Conservation (phyloP, 1,140 invertebrate genomes). For the Orius laevigatus region DNA sequence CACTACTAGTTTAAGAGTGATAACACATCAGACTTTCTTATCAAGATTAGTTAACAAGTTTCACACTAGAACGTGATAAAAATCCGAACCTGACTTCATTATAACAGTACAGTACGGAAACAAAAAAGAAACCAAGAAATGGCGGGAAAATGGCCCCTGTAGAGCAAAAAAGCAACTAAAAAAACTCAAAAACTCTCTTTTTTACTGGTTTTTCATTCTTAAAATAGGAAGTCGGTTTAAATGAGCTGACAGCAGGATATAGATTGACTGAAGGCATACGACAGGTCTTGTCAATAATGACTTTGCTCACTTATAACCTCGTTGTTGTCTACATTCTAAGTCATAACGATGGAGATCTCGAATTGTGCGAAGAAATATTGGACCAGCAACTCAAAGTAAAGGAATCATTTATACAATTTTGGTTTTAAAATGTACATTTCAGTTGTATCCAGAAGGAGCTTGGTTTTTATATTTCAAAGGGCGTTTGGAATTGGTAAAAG, state of each 20-base stretch:
- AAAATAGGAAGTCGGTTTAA: constrained; percentile 50
- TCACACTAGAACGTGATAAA: too few relatives aligned
- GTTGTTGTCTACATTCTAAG: constrained; percentile 69
- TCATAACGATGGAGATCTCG: constrained; percentile 60
- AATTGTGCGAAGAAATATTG: constrained; percentile 55
- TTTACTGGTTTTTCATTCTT: too few relatives aligned
- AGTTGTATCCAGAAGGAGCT: constrained; percentile 65
- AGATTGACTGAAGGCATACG: constrained; percentile 50
- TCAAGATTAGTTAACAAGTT: too few relatives aligned
- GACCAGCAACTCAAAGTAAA: constrained; percentile 46
- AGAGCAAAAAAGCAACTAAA: too few relatives aligned
- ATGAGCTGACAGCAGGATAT: constrained; percentile 54
- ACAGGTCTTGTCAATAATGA: constrained; percentile 70
- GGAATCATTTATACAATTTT: not conserved
- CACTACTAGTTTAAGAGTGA: too few relatives aligned
- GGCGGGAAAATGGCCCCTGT: too few relatives aligned
- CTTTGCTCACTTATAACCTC: constrained; percentile 68
- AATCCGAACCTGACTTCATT: too few relatives aligned
- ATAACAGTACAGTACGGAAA: too few relatives aligned
- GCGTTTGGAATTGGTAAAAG: constrained; percentile 63
- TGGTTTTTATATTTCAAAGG: constrained; percentile 88
- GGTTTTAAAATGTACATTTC: constrained; percentile 14
- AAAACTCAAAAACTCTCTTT: too few relatives aligned
- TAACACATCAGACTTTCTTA: too few relatives aligned
- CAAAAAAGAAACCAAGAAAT: too few relatives aligned